Evolutionary conservation across 2,113 vertebrate genomes (phyloP).

Genomic region (Triplophysa dalaica): DNA sequence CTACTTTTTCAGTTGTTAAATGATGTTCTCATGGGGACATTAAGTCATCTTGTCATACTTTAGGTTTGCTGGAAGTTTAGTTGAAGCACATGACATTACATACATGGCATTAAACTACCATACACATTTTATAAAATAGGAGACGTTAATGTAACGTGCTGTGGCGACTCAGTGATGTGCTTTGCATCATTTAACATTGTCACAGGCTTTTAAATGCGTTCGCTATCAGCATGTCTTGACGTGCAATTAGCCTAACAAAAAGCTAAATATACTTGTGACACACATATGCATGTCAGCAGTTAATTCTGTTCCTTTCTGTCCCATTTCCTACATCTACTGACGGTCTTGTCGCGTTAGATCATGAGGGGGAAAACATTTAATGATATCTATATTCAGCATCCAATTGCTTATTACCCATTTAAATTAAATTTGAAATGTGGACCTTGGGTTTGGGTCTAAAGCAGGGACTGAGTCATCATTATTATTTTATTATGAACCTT

Average conservation of each 20-base stretch:
- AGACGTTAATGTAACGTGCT: too few species aligned
- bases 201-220: neutral
- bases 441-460: neutral
- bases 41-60: neutral
- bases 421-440: constrained; percentile 21
- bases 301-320: neutral
- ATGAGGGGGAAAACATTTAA: neutral
- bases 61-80: neutral
- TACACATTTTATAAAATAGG: too few species aligned
- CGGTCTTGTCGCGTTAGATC: neutral
- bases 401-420: constrained; percentile 16
- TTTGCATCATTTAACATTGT: too few species aligned
- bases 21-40: constrained; percentile 17
- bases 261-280: neutral
- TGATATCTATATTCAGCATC: neutral
- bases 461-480: constrained; percentile 11
- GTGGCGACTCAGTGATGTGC: too few species aligned
- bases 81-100: too few species aligned
- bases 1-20: neutral
- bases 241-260: neutral
- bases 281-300: neutral
- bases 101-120: too few species aligned
- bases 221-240: neutral
- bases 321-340: neutral
- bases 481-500: constrained; percentile 31